phyloP scores from a whole-genome alignment of 2,113 vertebrate genomes.

The Geococcyx californianus region DNA sequence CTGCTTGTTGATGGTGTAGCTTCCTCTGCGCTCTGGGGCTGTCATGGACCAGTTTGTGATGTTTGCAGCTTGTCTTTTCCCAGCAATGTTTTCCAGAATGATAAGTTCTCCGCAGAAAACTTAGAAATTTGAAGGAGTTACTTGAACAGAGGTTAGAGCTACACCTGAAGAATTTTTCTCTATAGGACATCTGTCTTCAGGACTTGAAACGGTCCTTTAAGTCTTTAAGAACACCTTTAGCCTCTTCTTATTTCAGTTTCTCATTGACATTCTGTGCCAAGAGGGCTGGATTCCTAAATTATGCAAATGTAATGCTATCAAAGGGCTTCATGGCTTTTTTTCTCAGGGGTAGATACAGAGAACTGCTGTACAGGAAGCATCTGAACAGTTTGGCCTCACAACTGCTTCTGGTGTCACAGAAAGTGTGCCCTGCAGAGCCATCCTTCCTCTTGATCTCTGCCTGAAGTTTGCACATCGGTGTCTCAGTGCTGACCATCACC shows the following conservation, averaged over 20 bases:
- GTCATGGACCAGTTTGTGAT: neutral
- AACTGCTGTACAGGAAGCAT: neutral
- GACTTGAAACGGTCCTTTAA: slow-evolving; percentile 4
- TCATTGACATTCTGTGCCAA: neutral
- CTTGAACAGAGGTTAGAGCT: slow-evolving; percentile 10
- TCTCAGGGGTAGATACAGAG: neutral
- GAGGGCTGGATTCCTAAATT: neutral
- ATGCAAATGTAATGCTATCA: neutral
- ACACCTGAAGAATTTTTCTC: neutral
- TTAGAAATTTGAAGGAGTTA: neutral
- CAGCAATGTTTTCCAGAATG: neutral
- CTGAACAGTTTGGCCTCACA: neutral
- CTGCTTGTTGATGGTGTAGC: neutral
- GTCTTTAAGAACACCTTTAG: neutral
- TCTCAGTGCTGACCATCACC: neutral
- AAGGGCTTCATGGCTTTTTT: neutral
- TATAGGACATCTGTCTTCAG: neutral
- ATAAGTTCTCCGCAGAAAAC: neutral
- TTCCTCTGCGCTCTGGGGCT: neutral
- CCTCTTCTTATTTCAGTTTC: neutral
- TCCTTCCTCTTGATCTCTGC: neutral
- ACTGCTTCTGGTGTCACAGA: neutral
- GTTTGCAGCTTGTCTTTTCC: neutral
- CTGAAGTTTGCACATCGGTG: neutral
- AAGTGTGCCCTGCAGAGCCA: neutral